phyloP scores from a whole-genome alignment of 2,113 vertebrate species.

The Larimichthys polyactis region DNA sequence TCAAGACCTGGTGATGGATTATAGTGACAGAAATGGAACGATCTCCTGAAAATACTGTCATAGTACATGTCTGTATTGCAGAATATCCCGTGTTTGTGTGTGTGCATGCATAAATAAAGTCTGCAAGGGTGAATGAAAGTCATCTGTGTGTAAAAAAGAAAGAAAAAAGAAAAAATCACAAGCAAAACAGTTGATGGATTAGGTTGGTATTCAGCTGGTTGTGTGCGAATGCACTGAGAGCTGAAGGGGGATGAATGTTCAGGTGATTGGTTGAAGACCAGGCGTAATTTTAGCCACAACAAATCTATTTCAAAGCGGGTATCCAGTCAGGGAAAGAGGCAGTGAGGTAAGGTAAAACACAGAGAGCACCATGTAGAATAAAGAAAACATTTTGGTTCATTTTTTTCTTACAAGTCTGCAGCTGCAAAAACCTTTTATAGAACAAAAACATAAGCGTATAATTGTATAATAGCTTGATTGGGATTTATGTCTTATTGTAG shows the following conservation, averaged over 20 bases:
- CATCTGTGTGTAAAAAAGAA: neutral
- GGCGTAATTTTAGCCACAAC: conserved; percentile 68
- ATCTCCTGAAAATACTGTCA: conserved; percentile 3
- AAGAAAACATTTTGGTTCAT: neutral
- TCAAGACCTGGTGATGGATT: conserved; percentile 59
- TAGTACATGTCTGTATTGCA: neutral
- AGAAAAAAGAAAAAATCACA: neutral
- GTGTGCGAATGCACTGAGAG: conserved; percentile 33
- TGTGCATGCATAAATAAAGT: conserved; percentile 22
- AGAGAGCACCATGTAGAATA: neutral
- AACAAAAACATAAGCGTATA: neutral
- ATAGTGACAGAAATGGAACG: conserved; percentile 31
- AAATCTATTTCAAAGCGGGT: conserved; percentile 73
- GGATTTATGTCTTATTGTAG: neutral
- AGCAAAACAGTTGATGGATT: conserved; percentile 35
- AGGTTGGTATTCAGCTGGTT: conserved; percentile 21
- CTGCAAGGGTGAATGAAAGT: conserved; percentile 46
- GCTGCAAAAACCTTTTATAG: neutral
- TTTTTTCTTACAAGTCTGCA: neutral
- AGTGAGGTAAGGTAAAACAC: neutral
- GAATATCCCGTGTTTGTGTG: neutral
- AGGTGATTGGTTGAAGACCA: conserved; percentile 73
- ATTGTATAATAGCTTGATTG: neutral
- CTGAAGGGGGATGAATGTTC: conserved; percentile 41
- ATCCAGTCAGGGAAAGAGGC: neutral